phyloP scores from a whole-genome alignment of 2,888 invertebrate species.

The Poecilobothrus nobilitatus region DNA sequence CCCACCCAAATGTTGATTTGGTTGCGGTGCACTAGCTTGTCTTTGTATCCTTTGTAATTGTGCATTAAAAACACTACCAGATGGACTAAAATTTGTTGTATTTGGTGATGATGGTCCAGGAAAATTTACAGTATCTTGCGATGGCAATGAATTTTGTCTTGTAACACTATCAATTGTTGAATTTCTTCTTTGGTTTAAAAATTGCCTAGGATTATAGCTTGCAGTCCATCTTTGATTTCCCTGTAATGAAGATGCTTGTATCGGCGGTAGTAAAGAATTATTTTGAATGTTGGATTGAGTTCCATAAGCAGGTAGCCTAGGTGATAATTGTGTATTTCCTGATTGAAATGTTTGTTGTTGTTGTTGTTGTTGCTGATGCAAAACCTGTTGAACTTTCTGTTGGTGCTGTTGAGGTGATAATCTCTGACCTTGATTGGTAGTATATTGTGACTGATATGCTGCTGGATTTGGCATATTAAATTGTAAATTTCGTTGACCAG shows the following conservation, averaged over 20 bases:
- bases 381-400: conserved; percentile 33
- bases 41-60: conserved; percentile 42
- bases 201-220: conserved; percentile 36
- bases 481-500: conserved; percentile 42
- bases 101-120: conserved; percentile 33
- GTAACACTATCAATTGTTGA: conserved; percentile 37
- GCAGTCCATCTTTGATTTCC: conserved; percentile 28
- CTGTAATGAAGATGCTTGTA: conserved; percentile 20
- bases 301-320: conserved; percentile 26
- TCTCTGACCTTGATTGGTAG: conserved; percentile 38
- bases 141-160: conserved; percentile 41
- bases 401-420: conserved; percentile 42
- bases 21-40: conserved; percentile 42
- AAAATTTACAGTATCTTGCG: conserved; percentile 28
- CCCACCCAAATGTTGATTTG: conserved; percentile 45
- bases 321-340: conserved; percentile 35
- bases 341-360: conserved; percentile 3
- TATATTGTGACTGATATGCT: conserved; percentile 39
- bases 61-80: conserved; percentile 35
- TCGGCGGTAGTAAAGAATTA: not conserved
- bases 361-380: conserved; percentile 37
- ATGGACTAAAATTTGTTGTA: conserved; percentile 36
- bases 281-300: not conserved
- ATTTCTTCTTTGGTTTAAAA: conserved; percentile 38
- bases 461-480: conserved; percentile 39